Evolutionary conservation across 2,113 vertebrate genomes (phyloP), one percentile per base, ranked within the genome.

Genomic region (Chloebia gouldiae): DNA sequence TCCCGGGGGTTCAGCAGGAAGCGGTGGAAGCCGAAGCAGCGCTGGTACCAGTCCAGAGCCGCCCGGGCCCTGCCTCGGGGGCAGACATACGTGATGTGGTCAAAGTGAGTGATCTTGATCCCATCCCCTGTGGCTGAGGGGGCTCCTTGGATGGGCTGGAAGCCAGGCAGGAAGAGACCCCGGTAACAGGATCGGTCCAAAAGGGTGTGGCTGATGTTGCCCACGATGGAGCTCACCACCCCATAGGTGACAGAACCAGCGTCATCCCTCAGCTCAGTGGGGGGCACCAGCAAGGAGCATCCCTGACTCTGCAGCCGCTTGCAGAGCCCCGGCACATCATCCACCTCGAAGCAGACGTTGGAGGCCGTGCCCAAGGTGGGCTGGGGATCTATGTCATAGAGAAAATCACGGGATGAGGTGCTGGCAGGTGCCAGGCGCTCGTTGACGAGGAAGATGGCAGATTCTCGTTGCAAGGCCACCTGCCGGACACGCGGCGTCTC

Each of bases 261-360:
- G 0, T 96, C 95, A 31, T 99, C 99, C 13, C 70, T 86, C 25
- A 99, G 95, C 2, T 96, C 84, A 0, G 98, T 98, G 5, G 99
- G 99, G 3, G 98, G 98, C 22, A 99, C 98, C 2, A 96, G 95
- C 66, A 99, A 85, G 24, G 71, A 60, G 94, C 99, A 99, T 30
- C 99, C 99, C 57, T 49, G 88, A 1, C 94, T 84, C 20, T 91
- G 95, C 24, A 99, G 97, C 31, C 15, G 93, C 30, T 51, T 77
- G 93, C 97, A 98, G 51, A 98, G 97, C 37, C 92, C 96, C 0
- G 94, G 96, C 24, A 98, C 98, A 3, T 99, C 97, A 1, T 98
- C 97, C 83, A 99, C 99, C 77, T 99, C 99, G 7, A 99, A 99
- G 86, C 99, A 99, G 94, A 99, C 90, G 4, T 99, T 99, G 82